A percentile compares a stretch with the other conserved stretches of the same genome.
Conservation (phyloP, 1,140 invertebrate species). For the Dryas iulia region DNA sequence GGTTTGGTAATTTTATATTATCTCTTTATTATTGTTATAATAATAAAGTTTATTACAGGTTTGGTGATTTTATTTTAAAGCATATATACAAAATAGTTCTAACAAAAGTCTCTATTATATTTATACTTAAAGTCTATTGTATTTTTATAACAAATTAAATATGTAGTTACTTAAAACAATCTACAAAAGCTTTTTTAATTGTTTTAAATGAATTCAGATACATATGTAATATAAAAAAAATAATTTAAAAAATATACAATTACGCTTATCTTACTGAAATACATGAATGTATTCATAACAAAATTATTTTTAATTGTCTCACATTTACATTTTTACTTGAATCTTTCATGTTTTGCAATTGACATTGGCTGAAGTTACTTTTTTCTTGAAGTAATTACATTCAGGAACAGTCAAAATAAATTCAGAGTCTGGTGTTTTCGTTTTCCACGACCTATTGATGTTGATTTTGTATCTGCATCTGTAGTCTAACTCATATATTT, state of each 20-base stretch:
- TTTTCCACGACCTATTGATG: slow-evolving; percentile 52
- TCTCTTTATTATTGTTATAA: not conserved
- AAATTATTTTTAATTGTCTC: slow-evolving; percentile 1
- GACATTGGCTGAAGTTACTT: slow-evolving; percentile 51
- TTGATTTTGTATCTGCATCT: slow-evolving; percentile 65
- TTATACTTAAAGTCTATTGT: not conserved
- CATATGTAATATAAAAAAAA: not conserved
- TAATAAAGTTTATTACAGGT: not conserved
- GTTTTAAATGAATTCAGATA: not conserved
- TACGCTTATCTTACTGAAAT: not conserved
- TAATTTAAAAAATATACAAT: slow-evolving; percentile 2
- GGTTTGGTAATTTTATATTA: not conserved
- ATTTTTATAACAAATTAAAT: not conserved
- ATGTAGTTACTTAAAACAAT: not conserved
- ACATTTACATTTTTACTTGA: slow-evolving; percentile 7
- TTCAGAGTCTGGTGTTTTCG: slow-evolving; percentile 57
- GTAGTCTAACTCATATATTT: slow-evolving; percentile 67
- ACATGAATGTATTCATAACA: not conserved
- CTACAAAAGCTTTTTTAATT: too few species aligned
- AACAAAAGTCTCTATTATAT: too few species aligned
- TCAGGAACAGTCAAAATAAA: slow-evolving; percentile 56
- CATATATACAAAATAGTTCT: not conserved
- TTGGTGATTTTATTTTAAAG: not conserved
- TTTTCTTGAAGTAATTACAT: slow-evolving; percentile 68
- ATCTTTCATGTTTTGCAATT: slow-evolving; percentile 45